Conservation (phyloP, 2,113 vertebrate species). For the Mus musculus region GRCm39 chr13:83863501-83864000, state of each 20-base stretch:
- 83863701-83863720: background rate
- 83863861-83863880: background rate
- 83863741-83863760: background rate
- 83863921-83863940: background rate
- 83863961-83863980: background rate
- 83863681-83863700: background rate
- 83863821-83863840: background rate
- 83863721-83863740: slow-evolving; percentile 24
- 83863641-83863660: background rate
- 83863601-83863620: background rate
- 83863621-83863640: background rate
- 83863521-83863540: slow-evolving; percentile 83
- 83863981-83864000: background rate
- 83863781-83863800: background rate
- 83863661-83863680: background rate
- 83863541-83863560: slow-evolving; percentile 75
- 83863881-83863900: background rate
- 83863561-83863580: slow-evolving; percentile 42
- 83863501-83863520: slow-evolving; percentile 71
- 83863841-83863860: background rate
- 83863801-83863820: slow-evolving; percentile 17
- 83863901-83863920: background rate
- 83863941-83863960: background rate
- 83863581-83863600: slow-evolving; percentile 2
- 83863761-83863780: background rate